phyloP scores from a whole-genome alignment of 2,113 vertebrate species.

The Falco punctatus region DNA sequence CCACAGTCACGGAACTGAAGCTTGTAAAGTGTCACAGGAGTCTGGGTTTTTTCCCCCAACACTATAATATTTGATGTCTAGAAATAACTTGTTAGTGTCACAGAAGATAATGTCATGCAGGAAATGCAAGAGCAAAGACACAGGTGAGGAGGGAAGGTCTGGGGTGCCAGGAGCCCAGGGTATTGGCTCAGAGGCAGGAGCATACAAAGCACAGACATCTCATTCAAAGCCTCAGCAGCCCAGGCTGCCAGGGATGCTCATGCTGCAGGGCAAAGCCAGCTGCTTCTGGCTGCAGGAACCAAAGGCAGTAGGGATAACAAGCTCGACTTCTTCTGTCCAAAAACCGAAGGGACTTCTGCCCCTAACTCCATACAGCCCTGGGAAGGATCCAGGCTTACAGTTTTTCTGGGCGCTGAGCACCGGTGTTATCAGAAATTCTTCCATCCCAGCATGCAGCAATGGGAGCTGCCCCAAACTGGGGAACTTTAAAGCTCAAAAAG shows the following conservation, averaged over 20 bases:
- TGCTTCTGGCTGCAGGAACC: not conserved
- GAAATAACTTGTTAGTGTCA: not conserved
- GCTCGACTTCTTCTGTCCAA: not conserved
- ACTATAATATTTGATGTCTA: not conserved
- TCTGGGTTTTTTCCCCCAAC: not conserved
- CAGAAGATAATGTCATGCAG: not conserved
- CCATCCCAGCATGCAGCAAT: accelerated
- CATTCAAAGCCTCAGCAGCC: not conserved
- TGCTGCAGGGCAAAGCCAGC: not conserved
- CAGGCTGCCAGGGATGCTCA: not conserved
- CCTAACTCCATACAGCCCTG: not conserved
- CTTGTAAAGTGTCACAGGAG: not conserved
- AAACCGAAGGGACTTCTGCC: not conserved
- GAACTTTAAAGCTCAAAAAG: not conserved
- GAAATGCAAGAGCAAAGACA: not conserved
- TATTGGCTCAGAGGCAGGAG: not conserved
- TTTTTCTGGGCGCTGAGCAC: not conserved
- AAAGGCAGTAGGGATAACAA: not conserved
- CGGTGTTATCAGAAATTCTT: not conserved
- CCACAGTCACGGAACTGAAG: not conserved
- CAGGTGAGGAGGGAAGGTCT: not conserved
- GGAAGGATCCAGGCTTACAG: no score
- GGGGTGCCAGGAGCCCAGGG: accelerated
- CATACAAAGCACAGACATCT: not conserved
- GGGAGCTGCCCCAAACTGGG: not conserved